Evolutionary conservation across 2,113 vertebrate species (phyloP).

Genomic region (Chloropsis cyanopogon): DNA sequence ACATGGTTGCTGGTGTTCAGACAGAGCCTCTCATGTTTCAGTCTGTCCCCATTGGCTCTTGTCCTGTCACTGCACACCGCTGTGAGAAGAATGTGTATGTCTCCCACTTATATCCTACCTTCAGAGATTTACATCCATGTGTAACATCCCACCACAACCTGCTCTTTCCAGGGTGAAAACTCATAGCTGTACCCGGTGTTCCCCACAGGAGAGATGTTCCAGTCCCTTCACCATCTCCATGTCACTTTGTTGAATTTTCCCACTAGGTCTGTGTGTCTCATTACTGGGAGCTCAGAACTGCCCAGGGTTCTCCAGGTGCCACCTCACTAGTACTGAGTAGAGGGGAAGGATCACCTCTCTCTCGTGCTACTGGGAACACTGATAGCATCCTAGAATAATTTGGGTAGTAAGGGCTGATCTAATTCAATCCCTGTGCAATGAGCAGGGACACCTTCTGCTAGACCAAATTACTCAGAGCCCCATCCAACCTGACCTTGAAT

Average conservation of each 20-base stretch:
- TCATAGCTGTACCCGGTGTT: not conserved
- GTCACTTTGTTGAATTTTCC: too few species aligned
- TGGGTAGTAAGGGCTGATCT: not conserved
- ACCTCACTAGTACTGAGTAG: not conserved
- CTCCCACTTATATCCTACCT: not conserved
- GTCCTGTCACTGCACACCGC: not conserved
- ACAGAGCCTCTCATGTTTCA: not conserved
- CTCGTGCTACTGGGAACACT: not conserved
- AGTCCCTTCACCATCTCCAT: too few species aligned
- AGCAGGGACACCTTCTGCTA: not conserved
- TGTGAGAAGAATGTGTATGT: fast-evolving
- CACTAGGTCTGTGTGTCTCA: not conserved
- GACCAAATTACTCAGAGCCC: not conserved
- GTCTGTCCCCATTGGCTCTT: not conserved
- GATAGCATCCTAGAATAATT: not conserved
- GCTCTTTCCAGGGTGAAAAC: not conserved
- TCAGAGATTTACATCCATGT: not conserved
- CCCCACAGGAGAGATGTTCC: not conserved
- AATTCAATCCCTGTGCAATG: not conserved
- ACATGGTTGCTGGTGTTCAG: not conserved
- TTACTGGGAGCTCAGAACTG: not conserved
- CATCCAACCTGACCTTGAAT: not conserved
- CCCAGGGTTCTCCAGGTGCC: not conserved
- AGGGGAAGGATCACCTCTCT: not conserved
- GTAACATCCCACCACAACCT: not conserved